These are phyloP conservation scores for Dione vanillae DNA, from an alignment of 2,888 invertebrate genomes.

Conservation along the genomic window DNA sequence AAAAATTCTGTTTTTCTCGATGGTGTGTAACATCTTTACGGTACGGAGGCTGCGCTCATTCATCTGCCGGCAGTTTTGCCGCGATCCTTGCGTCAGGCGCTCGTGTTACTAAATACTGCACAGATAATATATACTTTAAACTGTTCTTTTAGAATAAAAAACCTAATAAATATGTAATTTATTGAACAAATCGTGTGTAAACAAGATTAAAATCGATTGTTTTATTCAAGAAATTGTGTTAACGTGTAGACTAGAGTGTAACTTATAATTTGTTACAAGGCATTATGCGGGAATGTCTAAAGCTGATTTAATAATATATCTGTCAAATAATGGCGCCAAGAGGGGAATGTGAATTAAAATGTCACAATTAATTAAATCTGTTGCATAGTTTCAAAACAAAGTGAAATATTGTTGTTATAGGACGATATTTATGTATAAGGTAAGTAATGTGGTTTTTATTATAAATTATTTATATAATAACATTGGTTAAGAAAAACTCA, in stretches of 20 bases:
- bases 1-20: slow-evolving; percentile 10
- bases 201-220: not conserved
- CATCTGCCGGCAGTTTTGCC: slow-evolving; percentile 62
- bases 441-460: not conserved
- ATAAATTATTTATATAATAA: not conserved
- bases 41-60: slow-evolving; percentile 46
- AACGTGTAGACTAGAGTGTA: not conserved
- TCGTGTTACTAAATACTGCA: slow-evolving; percentile 36
- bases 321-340: slow-evolving; percentile 16
- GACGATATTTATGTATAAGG: slow-evolving; percentile 10
- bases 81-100: slow-evolving; percentile 58
- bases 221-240: not conserved
- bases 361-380: not conserved
- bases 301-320: slow-evolving; percentile 5
- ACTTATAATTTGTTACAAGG: slow-evolving; percentile 1
- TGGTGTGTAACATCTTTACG: slow-evolving; percentile 3
- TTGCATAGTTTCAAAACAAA: not conserved
- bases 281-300: slow-evolving; percentile 3
- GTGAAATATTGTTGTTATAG: slow-evolving; percentile 1
- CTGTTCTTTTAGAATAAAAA: not conserved
- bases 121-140: not conserved
- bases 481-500: not conserved
- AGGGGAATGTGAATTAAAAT: slow-evolving; percentile 10
- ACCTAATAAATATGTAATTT: not conserved
- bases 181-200: not conserved